Evolutionary conservation across 2,113 vertebrate genomes (phyloP).

Genomic region (Albula goreensis): DNA sequence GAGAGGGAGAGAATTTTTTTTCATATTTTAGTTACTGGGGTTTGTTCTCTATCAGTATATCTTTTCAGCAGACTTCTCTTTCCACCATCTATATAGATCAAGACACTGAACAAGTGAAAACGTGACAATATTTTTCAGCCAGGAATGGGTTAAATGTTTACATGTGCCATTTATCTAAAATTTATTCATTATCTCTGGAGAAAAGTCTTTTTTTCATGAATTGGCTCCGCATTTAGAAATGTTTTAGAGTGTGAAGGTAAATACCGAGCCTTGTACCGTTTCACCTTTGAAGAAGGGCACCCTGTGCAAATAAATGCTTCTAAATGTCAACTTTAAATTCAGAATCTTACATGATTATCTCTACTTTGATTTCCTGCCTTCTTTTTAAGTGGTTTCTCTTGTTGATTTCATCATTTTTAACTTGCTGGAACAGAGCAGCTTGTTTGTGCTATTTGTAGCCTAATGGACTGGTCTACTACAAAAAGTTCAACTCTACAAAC

Average conservation of each 20-base stretch:
- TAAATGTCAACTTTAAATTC: slow-evolving; percentile 74
- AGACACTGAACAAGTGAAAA: background rate
- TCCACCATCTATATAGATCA: background rate
- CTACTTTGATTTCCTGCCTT: background rate
- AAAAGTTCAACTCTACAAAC: background rate
- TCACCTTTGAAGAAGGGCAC: slow-evolving; percentile 52
- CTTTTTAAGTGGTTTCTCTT: background rate
- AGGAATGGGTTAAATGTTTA: background rate
- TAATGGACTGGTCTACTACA: background rate
- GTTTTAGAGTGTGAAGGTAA: slow-evolving; percentile 67
- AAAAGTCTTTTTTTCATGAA: background rate
- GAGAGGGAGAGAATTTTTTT: no score
- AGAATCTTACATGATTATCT: slow-evolving; percentile 10
- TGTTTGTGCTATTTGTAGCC: background rate
- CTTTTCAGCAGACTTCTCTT: no score
- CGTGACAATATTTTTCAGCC: background rate
- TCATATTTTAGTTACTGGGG: no score
- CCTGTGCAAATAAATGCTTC: slow-evolving; percentile 39
- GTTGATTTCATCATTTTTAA: background rate
- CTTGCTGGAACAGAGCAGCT: background rate
- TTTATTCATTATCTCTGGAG: background rate
- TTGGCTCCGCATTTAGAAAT: slow-evolving; percentile 30
- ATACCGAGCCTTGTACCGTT: slow-evolving; percentile 62
- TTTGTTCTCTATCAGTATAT: no score
- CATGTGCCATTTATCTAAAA: background rate